Base-by-base conservation (phyloP, 2,113 vertebrate species). In the Neopipo cinnamomea region DNA sequence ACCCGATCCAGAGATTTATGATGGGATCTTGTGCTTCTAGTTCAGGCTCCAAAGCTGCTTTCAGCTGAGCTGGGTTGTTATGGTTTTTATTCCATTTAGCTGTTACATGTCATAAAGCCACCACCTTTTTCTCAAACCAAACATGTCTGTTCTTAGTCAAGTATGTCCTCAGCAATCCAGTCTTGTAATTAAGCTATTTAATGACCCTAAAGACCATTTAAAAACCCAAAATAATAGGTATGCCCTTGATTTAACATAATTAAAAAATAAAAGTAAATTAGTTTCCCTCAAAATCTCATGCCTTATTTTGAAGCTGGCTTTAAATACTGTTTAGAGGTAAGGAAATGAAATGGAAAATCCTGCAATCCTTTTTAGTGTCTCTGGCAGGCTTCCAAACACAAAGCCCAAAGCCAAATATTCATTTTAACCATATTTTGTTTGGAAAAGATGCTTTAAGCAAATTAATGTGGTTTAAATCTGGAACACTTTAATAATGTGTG, bases 301-400 rank as follows among this genome's bases (percentile, higher is more conserved):
- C n/a, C 77, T 88, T 79, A n/a, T 93, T 95, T 94, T 95, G 86
- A 77, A 86, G 52, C 77, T 84, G 77, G 56, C 24, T 42, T 92
- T 91, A 96, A 94, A 91, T 85, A 70, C 65, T 86, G 53, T 70
- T 95, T 88, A 84, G 91, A 83, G 63, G 55, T 94, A 90, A 88
- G 91, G 92, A 93, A 94, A 95, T 93, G 42, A 94, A 93, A 97
- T 88, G 86, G 87, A 94, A 94, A 95, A 96, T 82, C 85, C 78
- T 93, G 62, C 73, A 91, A 74, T 94, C 55, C 56, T 65, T 94
- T 95, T 92, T 85, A 50, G 53, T 12, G 28, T 87, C 76, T 56
- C 74, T 97, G 94, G 91, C 90, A 84, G 65, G 50, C 82, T 89
- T 93, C 87, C 94, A 95, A 88, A 85, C 74, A 53, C 47, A 91